Conservation (phyloP, 2,888 invertebrate species). For the Catocala fraxini region DNA sequence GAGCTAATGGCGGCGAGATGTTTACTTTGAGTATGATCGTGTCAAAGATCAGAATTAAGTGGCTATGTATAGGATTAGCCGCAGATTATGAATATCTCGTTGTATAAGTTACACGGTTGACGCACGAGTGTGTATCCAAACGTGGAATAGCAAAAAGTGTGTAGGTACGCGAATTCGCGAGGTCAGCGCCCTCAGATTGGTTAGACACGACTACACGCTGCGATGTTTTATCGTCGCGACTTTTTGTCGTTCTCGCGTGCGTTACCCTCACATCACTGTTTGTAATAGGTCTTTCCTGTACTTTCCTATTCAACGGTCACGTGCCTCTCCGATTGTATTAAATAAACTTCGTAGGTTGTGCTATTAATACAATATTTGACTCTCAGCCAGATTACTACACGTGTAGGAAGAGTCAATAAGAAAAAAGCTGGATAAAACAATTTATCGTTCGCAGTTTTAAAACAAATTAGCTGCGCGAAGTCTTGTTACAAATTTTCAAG, state of each 20-base stretch:
- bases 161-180: slow-evolving; percentile 73
- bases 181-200: slow-evolving; percentile 78
- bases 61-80: slow-evolving; percentile 15
- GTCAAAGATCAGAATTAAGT: slow-evolving; percentile 18
- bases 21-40: slow-evolving; percentile 19
- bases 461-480: slow-evolving; percentile 16
- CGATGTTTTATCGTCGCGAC: slow-evolving; percentile 68
- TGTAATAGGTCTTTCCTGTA: slow-evolving; percentile 43
- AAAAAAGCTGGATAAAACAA: slow-evolving; percentile 27
- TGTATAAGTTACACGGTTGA: slow-evolving; percentile 50
- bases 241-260: slow-evolving; percentile 78
- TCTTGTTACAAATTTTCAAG: slow-evolving; percentile 17
- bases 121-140: slow-evolving; percentile 51
- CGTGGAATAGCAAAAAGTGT: slow-evolving; percentile 57
- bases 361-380: slow-evolving; percentile 48
- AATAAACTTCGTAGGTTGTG: slow-evolving; percentile 39
- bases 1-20: slow-evolving; percentile 25
- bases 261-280: slow-evolving; percentile 69
- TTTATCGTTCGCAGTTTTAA: slow-evolving; percentile 23
- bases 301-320: slow-evolving; percentile 31
- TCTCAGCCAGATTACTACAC: slow-evolving; percentile 42
- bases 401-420: slow-evolving; percentile 27
- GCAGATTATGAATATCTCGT: slow-evolving; percentile 35
- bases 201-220: slow-evolving; percentile 68
- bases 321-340: slow-evolving; percentile 31